Evolutionary conservation across 2,113 vertebrate genomes (phyloP), one percentile per base, ranked within the genome.

Genomic region (Carassius carassius): DNA sequence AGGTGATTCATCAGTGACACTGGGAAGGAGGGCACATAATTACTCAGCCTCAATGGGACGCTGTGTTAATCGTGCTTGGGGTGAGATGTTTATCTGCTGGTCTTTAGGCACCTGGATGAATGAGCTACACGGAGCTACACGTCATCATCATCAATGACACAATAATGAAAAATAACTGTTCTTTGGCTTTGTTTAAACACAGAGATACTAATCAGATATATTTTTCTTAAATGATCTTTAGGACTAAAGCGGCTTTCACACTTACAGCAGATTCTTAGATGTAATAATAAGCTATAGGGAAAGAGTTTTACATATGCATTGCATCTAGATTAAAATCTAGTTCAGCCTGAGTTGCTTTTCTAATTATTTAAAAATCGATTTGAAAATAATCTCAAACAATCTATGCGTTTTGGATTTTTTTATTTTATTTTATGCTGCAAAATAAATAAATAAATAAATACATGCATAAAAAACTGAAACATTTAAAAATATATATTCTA

Each of bases 11-110:
- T 95, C 94, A 93, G 89, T 83, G 87, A 86, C 41, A 58, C 90
- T 92, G 91, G 92, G 91, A 91, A 88, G 86, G 81, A 92, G 89
- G 87, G 90, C 60, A 85, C 91, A 90, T 94, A 95, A 94, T 94
- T 93, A 94, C 92, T 91, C 91, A 86, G 89, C 92, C 94, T 94
- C 93, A 94, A 92, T 93, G 92, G 91, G 90, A 93, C 89, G 85
- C 90, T 91, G 92, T 94, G 94, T 95, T 94, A 91, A 93, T 94
- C 92, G 93, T 91, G 93, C 93, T 93, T 90, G 87, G 92, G 92
- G 93, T 94, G 92, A 94, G 94, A 94, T 94, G 88, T 91, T 93
- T 94, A 95, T 95, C 94, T 90, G 87, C 82, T 32, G 49, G 58
- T 92, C 92, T 90, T 92, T 90, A 93, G 91, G 89, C 92, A 93